Evolutionary conservation across 2,113 vertebrate species (phyloP).

Genomic region (Anoplopoma fimbria): DNA sequence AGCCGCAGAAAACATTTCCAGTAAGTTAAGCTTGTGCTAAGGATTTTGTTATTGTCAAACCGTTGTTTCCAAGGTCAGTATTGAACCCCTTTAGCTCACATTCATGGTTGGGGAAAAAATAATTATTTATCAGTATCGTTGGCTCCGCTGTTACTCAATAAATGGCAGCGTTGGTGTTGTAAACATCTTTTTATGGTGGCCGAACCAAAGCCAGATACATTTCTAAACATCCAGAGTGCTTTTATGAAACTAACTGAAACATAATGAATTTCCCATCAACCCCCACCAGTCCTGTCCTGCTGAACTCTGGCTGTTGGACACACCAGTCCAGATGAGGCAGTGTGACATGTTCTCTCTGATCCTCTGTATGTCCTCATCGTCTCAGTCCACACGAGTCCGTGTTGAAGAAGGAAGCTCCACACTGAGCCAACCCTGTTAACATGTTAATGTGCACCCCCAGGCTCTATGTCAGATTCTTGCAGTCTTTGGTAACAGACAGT

Average conservation of each 20-base stretch:
- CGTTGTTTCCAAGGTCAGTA: not conserved
- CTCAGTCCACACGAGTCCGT: not conserved
- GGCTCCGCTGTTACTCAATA: not conserved
- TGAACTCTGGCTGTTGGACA: not conserved
- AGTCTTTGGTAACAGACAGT: slow-evolving; percentile 51
- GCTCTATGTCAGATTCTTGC: slow-evolving; percentile 37
- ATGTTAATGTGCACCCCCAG: slow-evolving; percentile 36
- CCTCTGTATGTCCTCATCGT: not conserved
- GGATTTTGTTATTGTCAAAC: not conserved
- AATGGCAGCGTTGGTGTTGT: too few relatives aligned
- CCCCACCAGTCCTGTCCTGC: not conserved
- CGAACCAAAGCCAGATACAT: not conserved
- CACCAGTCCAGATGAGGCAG: not conserved
- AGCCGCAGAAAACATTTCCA: not conserved
- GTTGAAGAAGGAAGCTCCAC: slow-evolving; percentile 7
- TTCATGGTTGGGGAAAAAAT: not conserved
- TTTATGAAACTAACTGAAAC: not conserved
- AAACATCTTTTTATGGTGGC: not conserved
- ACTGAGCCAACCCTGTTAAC: slow-evolving; percentile 34
- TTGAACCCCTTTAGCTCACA: not conserved
- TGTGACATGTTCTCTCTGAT: not conserved
- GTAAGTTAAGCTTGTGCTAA: not conserved
- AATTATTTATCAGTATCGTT: not conserved
- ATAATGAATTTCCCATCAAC: not conserved
- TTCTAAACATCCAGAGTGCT: not conserved